Percentiles rank a stretch among this genome's conserved stretches.
phyloP scores from a whole-genome alignment of 2,888 invertebrate species.

The Neria commutata region DNA sequence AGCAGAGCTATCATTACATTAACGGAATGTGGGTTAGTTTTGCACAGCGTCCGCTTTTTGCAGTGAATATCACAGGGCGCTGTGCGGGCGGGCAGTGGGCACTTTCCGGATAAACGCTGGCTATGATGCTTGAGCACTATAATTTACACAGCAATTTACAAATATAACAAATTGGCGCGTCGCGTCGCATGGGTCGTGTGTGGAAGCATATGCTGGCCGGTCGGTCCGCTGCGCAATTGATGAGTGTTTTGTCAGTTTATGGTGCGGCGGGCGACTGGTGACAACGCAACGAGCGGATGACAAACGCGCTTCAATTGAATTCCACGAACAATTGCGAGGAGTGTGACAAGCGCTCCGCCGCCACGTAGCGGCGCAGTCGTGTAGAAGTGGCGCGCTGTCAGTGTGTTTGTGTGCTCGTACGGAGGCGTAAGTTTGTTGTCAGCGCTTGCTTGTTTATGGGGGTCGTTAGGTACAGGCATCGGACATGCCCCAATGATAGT shows the following conservation, averaged over 20 bases:
- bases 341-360: background rate
- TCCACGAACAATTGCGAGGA: slow-evolving; percentile 35
- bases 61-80: too few relatives aligned
- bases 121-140: too few relatives aligned
- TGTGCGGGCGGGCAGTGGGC: too few relatives aligned
- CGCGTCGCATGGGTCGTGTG: background rate
- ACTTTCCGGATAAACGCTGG: too few relatives aligned
- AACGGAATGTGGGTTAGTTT: too few relatives aligned
- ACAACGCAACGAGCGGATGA: slow-evolving; percentile 27
- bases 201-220: background rate
- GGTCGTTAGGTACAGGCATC: too few relatives aligned
- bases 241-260: background rate
- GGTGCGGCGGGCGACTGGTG: background rate
- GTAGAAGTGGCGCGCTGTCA: too few relatives aligned
- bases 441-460: too few relatives aligned
- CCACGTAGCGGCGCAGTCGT: background rate
- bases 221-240: too few relatives aligned
- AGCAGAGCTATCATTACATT: too few relatives aligned
- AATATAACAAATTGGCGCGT: background rate
- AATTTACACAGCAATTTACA: background rate
- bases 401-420: background rate
- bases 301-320: slow-evolving; percentile 50
- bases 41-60: too few relatives aligned
- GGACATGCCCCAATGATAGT: too few relatives aligned
- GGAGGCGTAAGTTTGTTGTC: background rate